Evolutionary conservation across 2,888 invertebrate genomes (phyloP).

Genomic region (Drosophila anomalipes): DNA sequence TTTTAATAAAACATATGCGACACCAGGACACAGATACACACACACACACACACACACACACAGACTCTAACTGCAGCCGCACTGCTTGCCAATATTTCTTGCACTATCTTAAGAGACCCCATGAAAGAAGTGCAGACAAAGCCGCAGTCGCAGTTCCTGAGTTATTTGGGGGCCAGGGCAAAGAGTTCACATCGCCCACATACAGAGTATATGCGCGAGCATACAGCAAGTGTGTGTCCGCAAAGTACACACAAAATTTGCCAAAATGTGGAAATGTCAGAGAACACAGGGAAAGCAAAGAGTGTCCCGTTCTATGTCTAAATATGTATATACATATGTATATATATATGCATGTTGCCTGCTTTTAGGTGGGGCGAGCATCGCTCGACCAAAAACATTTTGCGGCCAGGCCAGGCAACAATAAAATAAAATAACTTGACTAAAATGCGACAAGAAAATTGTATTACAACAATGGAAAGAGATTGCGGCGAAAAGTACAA

Average conservation of each 20-base stretch:
- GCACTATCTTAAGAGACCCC: conserved; percentile 71
- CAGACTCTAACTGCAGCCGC: conserved; percentile 40
- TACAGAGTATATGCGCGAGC: conserved; percentile 1
- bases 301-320: neutral
- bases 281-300: conserved; percentile 59
- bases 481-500: conserved; percentile 81
- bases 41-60: neutral
- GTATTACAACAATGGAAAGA: conserved; percentile 82
- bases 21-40: conserved; percentile 23
- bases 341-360: conserved; percentile 23
- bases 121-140: conserved; percentile 79
- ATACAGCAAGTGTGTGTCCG: conserved; percentile 42
- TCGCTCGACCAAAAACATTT: conserved; percentile 57
- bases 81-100: conserved; percentile 76
- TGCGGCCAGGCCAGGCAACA: conserved; percentile 61
- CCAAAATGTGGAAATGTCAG: conserved; percentile 77
- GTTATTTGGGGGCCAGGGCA: conserved; percentile 56
- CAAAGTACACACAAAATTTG: conserved; percentile 72
- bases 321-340: conserved; percentile 1
- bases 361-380: conserved; percentile 42
- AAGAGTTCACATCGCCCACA: conserved; percentile 46
- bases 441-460: conserved; percentile 81
- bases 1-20: conserved; percentile 80
- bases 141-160: conserved; percentile 64
- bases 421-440: conserved; percentile 79